These are phyloP conservation scores for Tortrix viridana DNA, from an alignment of 2,888 invertebrate genomes.

Conservation along the genomic window DNA sequence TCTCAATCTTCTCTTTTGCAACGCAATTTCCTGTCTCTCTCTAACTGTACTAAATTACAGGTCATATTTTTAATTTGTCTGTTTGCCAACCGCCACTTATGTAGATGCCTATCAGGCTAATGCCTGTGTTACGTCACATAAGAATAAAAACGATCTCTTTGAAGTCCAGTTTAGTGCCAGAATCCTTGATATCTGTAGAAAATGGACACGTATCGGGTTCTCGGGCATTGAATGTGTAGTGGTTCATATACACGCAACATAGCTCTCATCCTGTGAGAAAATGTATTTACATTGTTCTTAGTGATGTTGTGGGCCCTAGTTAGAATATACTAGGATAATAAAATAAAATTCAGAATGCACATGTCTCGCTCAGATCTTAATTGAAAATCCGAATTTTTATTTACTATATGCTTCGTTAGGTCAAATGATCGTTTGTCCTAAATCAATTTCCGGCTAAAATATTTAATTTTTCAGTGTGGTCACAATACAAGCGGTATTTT, in stretches of 20 bases:
- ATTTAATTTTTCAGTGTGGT: too few relatives aligned
- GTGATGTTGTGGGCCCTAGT: not conserved
- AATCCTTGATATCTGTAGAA: too few relatives aligned
- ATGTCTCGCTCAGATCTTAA: too few relatives aligned
- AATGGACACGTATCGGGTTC: too few relatives aligned
- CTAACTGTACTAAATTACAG: not conserved
- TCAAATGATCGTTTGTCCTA: too few relatives aligned
- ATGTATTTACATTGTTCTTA: not conserved
- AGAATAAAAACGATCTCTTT: slow-evolving; percentile 8
- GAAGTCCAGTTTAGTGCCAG: not conserved
- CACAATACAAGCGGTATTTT: too few relatives aligned
- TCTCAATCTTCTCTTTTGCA: slow-evolving; percentile 23
- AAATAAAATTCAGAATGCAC: too few relatives aligned
- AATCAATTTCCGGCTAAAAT: too few relatives aligned
- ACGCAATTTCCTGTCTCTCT: slow-evolving; percentile 13
- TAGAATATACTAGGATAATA: too few relatives aligned
- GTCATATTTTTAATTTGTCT: slow-evolving; percentile 25
- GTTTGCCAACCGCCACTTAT: slow-evolving; percentile 19
- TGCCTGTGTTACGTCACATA: slow-evolving; percentile 12
- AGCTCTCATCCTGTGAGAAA: not conserved
- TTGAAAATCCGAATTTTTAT: too few relatives aligned
- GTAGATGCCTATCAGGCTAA: slow-evolving; percentile 30
- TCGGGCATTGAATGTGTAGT: not conserved
- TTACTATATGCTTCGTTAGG: too few relatives aligned
- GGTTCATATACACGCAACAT: slow-evolving; percentile 27